These are phyloP conservation scores for Drosophila kanapiae DNA, from an alignment of 1,140 invertebrate genomes.

Conservation along the genomic window DNA sequence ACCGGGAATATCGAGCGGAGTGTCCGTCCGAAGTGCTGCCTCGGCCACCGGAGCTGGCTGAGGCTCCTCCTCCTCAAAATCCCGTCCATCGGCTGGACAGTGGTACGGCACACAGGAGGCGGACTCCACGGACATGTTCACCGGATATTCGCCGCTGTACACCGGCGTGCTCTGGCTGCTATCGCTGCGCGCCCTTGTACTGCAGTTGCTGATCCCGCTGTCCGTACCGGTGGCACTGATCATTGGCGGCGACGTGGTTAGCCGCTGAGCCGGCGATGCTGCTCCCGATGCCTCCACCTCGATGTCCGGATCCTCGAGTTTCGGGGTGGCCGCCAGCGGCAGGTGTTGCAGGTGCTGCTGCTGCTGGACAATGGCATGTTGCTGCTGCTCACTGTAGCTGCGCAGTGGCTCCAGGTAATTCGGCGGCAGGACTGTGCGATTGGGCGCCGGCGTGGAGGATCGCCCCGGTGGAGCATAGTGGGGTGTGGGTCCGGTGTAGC, in stretches of 20 bases:
- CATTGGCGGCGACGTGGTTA: constrained; percentile 73
- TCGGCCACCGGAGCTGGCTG: constrained; percentile 20
- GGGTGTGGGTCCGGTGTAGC: constrained; percentile 46
- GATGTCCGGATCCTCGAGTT: constrained; percentile 54
- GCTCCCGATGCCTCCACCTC: constrained; percentile 43
- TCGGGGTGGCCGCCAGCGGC: constrained; percentile 41
- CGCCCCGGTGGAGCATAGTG: constrained; percentile 63
- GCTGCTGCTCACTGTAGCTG: constrained; percentile 44
- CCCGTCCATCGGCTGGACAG: constrained; percentile 66
- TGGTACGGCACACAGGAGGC: constrained; percentile 78
- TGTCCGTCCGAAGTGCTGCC: constrained; percentile 20
- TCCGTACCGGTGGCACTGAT: constrained; percentile 81
- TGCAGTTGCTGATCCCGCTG: constrained; percentile 80
- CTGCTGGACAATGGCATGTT: constrained; percentile 12
- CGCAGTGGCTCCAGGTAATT: constrained; percentile 66
- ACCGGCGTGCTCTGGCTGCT: constrained; percentile 79
- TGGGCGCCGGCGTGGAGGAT: constrained; percentile 68
- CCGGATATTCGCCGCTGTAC: constrained; percentile 76
- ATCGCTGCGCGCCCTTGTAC: constrained; percentile 71
- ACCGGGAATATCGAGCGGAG: constrained; percentile 59
- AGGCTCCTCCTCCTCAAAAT: constrained; percentile 66
- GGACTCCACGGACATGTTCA: constrained; percentile 79
- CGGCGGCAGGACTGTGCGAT: constrained; percentile 71
- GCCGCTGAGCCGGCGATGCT: constrained; percentile 48
- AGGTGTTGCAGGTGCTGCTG: constrained; percentile 25